phyloP scores from a whole-genome alignment of 2,797 vertebrate genomes.

The Sebastes minor region DNA sequence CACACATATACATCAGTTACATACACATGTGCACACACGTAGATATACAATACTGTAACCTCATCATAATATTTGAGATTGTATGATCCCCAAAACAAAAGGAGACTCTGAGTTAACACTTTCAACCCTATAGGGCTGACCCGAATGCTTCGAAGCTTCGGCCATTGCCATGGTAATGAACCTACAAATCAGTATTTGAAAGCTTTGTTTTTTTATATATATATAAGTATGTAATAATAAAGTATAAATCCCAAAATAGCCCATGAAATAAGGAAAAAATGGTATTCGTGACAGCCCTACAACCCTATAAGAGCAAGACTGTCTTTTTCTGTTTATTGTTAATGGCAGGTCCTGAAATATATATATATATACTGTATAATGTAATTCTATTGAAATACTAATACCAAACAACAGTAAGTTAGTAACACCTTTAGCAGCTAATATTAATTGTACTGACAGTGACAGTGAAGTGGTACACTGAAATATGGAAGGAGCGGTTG shows the following conservation, averaged over 20 bases:
- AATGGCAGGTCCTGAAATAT: background rate
- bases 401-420: background rate
- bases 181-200: no score
- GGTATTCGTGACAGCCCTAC: no score
- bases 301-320: background rate
- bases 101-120: background rate
- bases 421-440: background rate
- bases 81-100: background rate
- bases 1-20: constrained; percentile 38
- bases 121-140: background rate
- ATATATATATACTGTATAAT: background rate
- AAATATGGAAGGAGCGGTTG: background rate
- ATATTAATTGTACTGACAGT: background rate
- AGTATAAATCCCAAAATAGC: no score
- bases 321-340: background rate
- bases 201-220: no score
- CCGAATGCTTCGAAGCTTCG: no score
- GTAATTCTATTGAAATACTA: background rate
- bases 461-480: background rate
- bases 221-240: no score
- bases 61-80: background rate
- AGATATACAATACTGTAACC: constrained; percentile 19
- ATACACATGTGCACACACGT: background rate
- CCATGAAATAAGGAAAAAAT: no score
- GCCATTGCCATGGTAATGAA: no score